Evolutionary conservation across 1,140 invertebrate species (phyloP), one percentile per base, ranked within the genome.

Genomic region (Tetramorium alpestre): DNA sequence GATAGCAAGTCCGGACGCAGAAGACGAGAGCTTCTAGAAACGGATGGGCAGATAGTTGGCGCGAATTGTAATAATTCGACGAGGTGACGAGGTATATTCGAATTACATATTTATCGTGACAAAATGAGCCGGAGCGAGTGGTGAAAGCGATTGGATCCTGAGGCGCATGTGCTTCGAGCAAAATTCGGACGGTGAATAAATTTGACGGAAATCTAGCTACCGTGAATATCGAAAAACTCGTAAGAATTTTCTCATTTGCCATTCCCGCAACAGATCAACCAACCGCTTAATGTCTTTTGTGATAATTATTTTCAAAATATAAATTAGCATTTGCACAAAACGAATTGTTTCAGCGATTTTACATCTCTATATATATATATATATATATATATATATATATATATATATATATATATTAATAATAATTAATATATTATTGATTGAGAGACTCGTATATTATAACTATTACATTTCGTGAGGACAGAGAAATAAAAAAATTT

Each of bases 51-150:
- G 44, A 44, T 49, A 62, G 73, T 77, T 49, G 41, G 54, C 80
- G 64, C 76, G 38, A 64, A 54, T 44, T 54, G 77, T 82, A 69
- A 88, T 76, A 82, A 78, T 89, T 89, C 64, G 87, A 87, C 44
- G 77, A 73, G 22, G 2, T 25, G 2, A 22, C 22, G 22, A 22
- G 22, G 6, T 28, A 65, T 69, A 16, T 81, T 5, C 1, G n/a
- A 3, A 49, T 88, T 72, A 78, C 11, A 38, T 85, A 85, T 78
- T 89, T 88, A 77, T 85, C 60, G 51, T 11, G 49, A 51, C 11
- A 44, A 77, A 51, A 67, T 47, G 44, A 80, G 7, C 28, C 3
- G 60, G 13, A n/a, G 18, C n/a, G 28, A n/a, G n/a, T 49, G 25
- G n/a, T 6, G 18, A 64, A 47, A 47, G 18, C 18, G 44, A 67